phyloP scores from a whole-genome alignment of 1,140 invertebrate species.

The Helicoverpa zea region DNA sequence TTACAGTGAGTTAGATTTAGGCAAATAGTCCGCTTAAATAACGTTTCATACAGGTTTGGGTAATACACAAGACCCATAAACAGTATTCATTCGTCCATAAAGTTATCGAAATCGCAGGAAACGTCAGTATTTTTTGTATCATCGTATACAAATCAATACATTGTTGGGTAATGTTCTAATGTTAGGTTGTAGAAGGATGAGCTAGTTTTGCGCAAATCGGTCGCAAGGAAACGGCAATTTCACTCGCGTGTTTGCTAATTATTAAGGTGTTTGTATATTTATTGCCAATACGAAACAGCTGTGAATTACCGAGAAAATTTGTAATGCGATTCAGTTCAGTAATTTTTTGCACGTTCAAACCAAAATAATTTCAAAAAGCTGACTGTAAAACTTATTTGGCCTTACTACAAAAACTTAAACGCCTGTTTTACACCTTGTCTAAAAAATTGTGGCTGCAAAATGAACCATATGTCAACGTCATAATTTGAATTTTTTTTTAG shows the following conservation, averaged over 20 bases:
- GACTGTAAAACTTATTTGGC: too few relatives aligned
- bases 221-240: slow-evolving; percentile 58
- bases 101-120: slow-evolving; percentile 38
- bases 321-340: too few relatives aligned
- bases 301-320: too few relatives aligned
- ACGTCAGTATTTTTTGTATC: slow-evolving; percentile 7
- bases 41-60: neutral
- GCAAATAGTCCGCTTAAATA: neutral
- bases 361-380: too few relatives aligned
- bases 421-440: too few relatives aligned
- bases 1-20: too few relatives aligned
- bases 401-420: too few relatives aligned
- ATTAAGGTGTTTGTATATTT: slow-evolving; percentile 1
- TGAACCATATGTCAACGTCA: too few relatives aligned
- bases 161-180: slow-evolving; percentile 45
- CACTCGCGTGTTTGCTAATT: slow-evolving; percentile 43
- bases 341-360: too few relatives aligned
- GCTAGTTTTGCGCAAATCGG: slow-evolving; percentile 60
- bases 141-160: slow-evolving; percentile 31
- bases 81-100: slow-evolving; percentile 22
- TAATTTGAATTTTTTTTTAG: too few relatives aligned
- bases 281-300: neutral
- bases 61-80: slow-evolving; percentile 6
- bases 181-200: slow-evolving; percentile 46
- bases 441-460: too few relatives aligned